These are phyloP conservation scores for Bryconaethiops microstoma DNA, from an alignment of 2,797 vertebrate genomes.

Conservation along the genomic window DNA sequence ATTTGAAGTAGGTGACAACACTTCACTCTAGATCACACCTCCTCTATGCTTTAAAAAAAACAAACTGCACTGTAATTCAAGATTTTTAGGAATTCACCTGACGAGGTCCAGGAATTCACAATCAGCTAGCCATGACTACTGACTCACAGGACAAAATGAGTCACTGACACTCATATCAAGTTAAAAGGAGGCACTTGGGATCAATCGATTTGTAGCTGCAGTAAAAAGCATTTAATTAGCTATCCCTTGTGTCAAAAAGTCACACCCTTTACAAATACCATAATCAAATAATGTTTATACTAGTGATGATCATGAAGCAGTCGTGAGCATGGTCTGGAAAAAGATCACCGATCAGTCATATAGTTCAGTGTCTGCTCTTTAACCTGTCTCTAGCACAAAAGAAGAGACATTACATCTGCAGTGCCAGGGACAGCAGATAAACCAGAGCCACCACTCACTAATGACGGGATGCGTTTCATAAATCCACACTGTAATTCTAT, in stretches of 20 bases:
- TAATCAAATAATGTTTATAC: conserved; percentile 27
- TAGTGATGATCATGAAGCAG: not conserved
- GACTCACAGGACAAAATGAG: conserved; percentile 14
- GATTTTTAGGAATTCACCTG: too few relatives aligned
- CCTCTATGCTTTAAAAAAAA: too few relatives aligned
- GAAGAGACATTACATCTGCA: conserved; percentile 13
- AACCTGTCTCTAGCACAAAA: conserved; percentile 6
- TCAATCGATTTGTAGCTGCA: conserved; percentile 27
- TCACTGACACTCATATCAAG: conserved; percentile 22
- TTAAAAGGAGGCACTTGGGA: conserved; percentile 8
- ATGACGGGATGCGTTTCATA: conserved; percentile 48
- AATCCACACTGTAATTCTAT: conserved; percentile 53
- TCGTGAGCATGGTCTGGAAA: not conserved
- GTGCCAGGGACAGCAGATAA: conserved; percentile 29
- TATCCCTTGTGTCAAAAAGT: conserved; percentile 13
- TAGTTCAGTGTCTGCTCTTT: not conserved
- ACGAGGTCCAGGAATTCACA: too few relatives aligned
- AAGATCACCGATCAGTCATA: not conserved
- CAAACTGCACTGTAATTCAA: too few relatives aligned
- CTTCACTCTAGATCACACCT: not conserved
- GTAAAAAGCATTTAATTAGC: conserved; percentile 7
- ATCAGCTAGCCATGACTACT: not conserved
- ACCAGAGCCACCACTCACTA: conserved; percentile 28
- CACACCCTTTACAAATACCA: conserved; percentile 42
- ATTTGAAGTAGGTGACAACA: not conserved